Base-by-base conservation (phyloP, 2,113 vertebrate species). In the Struthio camelus region DNA sequence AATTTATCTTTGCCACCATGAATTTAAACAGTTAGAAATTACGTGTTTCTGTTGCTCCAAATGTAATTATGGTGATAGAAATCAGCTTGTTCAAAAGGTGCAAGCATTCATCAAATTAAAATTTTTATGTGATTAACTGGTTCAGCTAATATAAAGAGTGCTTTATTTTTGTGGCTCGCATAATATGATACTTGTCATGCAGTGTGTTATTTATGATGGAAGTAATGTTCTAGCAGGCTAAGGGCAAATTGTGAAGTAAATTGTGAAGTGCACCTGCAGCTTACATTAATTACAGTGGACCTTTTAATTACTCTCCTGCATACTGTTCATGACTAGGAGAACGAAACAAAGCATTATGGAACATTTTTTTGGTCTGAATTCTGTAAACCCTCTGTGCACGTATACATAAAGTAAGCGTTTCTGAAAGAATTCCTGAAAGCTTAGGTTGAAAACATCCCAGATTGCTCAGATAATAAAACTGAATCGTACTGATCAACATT, bases 241-340 rank as follows among this genome's bases (percentile, higher is more conserved):
- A 87, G 66, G 96, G 54, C 24, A 80, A 88, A 87, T 53, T 80
- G 23, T 87, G 40, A 95, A 89, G 38, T 79, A 90, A 89, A 79
- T 92, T 64, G 62, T 36, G 38, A 80, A 77, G 30, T 64, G 19
- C 32, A 92, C 46, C 46, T 94, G 32, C 61, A 72, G 66, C 12
- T 87, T 22, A 50, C 3, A 0, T 87, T 96, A 89, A 84, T 93
- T 92, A 28, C 61, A 81, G 34, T 4, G 34, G 65, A 69, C 28
- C 20, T 81, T 93, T 86, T 90, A 69, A 90, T 86, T 93, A 18
- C 32, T 69, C 32, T n/a, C 15, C 38, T 84, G 3, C 11, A 15
- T 79, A 14, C n/a, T 69, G 6, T 61, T 77, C 25, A 24, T 76
- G 77, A 81, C 46, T 65, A n/a, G 51, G 61, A 58, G 42, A 61